Base-by-base conservation (phyloP, 2,797 vertebrate species). In the Esox masquinongy region DNA sequence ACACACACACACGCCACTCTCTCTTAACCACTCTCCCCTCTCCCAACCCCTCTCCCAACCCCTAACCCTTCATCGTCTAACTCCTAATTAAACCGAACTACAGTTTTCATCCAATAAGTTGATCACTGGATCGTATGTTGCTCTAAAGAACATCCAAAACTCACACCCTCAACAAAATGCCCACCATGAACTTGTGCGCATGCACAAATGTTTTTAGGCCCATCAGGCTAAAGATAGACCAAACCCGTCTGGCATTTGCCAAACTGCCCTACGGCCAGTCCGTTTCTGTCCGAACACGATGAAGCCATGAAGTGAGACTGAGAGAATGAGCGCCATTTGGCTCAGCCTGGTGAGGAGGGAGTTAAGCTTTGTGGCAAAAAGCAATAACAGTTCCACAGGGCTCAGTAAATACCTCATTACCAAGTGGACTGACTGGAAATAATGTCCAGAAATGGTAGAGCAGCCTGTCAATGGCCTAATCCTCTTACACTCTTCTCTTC, bases 391-490 rank as follows among this genome's bases (percentile, higher is more conserved):
- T 61, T 61, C 56, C 56, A 61, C 74, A 16, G 64, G 43, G n/a
- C 73, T 72, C 12, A 80, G 83, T 83, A 86, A 85, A 86, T 81
- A 83, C 79, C 76, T 86, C 82, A 84, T 87, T 78, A 81, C 80
- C 77, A 78, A 80, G 83, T 82, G 36, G 36, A 73, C 77, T 74
- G 17, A 79, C 74, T 82, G 63, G 61, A 76, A 84, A 61, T 61
- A 24, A 75, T 7, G 75, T 79, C 79, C 84, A 72, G 74, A 83
- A 82, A 82, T 14, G 64, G 73, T 79, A 14, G 76, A 47, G 70
- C 77, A 79, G 82, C 47, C 86, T 88, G 88, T 82, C 82, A 90
- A 86, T 80, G 77, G 78, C 78, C 66, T 90, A 91, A 91, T 91
- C 89, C 89, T 90, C 87, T 91, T 89, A 91, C 3, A 59, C 36